Conservation (phyloP, 2,888 invertebrate genomes). For the Papilio gigon region DNA sequence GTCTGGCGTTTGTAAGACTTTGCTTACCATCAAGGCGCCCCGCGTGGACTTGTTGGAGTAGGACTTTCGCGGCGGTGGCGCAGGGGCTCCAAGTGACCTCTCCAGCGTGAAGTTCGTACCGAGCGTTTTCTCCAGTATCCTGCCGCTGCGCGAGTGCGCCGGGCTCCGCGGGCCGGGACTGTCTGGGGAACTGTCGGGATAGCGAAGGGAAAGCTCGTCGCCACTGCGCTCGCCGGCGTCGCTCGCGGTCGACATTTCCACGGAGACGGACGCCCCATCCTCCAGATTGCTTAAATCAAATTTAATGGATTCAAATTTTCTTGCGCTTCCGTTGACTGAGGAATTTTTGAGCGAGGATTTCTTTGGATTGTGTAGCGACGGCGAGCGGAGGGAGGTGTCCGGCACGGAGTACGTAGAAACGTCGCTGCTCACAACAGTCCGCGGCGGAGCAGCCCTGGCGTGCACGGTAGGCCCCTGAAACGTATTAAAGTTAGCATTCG, state of each 20-base stretch:
- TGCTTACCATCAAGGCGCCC: conserved; percentile 53
- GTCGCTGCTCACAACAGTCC: conserved; percentile 40
- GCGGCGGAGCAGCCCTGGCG: conserved; percentile 51
- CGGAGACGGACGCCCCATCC: conserved; percentile 40
- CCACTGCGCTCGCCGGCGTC: conserved; percentile 44
- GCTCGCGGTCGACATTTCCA: conserved; percentile 47
- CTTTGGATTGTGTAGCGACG: conserved; percentile 52
- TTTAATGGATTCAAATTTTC: conserved; percentile 71
- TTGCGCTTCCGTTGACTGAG: conserved; percentile 50
- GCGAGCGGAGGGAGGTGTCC: conserved; percentile 46
- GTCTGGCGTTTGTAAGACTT: conserved; percentile 49
- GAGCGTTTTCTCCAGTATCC: conserved; percentile 52
- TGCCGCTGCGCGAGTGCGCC: conserved; percentile 58
- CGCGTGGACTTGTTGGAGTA: neutral
- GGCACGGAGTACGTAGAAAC: conserved; percentile 43
- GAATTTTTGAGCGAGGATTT: conserved; percentile 71
- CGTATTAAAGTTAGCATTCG: neutral
- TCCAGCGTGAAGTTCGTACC: neutral
- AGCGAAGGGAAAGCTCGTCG: conserved; percentile 55
- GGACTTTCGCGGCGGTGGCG: conserved; percentile 17
- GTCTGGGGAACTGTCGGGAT: conserved; percentile 54
- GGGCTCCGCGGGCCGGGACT: conserved; percentile 56
- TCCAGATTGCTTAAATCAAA: conserved; percentile 73
- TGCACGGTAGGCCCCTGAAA: conserved; percentile 57
- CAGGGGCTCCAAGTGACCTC: neutral